phyloP scores from a whole-genome alignment of 2,113 vertebrate genomes.

The Alligator sinensis region DNA sequence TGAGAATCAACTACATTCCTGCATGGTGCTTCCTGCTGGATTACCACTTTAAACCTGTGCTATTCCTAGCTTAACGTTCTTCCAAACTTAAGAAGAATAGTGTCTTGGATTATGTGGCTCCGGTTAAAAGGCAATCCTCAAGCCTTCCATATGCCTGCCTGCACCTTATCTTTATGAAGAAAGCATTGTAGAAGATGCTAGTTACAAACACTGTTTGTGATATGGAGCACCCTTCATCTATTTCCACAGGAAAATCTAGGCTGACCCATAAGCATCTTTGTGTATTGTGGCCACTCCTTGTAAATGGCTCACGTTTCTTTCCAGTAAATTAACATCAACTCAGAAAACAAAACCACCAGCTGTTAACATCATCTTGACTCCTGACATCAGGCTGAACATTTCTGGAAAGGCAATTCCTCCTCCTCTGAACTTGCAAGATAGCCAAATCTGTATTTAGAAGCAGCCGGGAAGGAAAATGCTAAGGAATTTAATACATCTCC shows the following conservation, averaged over 20 bases:
- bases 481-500: background rate
- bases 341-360: background rate
- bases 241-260: background rate
- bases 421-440: background rate
- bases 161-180: background rate
- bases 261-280: accelerated
- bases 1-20: background rate
- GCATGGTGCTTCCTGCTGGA: background rate
- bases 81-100: background rate
- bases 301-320: accelerated
- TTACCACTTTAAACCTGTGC: background rate
- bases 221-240: background rate
- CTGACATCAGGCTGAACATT: accelerated
- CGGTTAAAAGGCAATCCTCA: background rate
- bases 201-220: background rate
- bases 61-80: background rate
- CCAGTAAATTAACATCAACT: accelerated
- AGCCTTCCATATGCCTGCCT: background rate
- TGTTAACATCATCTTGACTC: accelerated
- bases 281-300: background rate
- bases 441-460: background rate
- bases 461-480: background rate
- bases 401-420: background rate
- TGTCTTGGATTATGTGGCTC: accelerated
- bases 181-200: background rate